Conservation (phyloP, 2,797 vertebrate species). For the Lithobates pipiens region DNA sequence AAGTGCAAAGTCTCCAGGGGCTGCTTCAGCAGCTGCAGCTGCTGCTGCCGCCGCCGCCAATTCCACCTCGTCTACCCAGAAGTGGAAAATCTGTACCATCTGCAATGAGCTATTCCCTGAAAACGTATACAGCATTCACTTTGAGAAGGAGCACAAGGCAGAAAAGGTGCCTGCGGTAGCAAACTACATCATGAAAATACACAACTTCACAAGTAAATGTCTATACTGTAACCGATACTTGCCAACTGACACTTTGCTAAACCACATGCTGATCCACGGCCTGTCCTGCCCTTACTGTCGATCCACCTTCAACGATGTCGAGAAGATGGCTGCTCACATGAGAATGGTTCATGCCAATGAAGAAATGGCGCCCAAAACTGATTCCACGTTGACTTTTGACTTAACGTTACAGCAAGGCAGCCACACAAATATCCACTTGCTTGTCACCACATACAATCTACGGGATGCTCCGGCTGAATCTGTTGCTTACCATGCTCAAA, state of each 20-base stretch:
- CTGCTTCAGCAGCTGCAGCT: conserved; percentile 77
- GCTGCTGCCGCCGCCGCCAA: conserved; percentile 80
- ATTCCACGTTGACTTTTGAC: conserved; percentile 96
- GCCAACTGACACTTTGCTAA: conserved; percentile 95
- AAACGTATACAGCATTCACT: conserved; percentile 96
- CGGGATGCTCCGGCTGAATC: conserved; percentile 94
- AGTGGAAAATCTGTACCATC: conserved; percentile 99
- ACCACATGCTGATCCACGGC: conserved; percentile 98
- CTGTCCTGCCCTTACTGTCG: conserved; percentile 95
- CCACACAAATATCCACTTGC: conserved; percentile 95
- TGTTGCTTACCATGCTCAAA: conserved; percentile 94
- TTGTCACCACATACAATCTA: conserved; percentile 97
- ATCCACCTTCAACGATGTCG: conserved; percentile 96
- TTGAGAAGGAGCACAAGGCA: conserved; percentile 98
- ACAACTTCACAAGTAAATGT: conserved; percentile 99
- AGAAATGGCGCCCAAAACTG: conserved; percentile 90
- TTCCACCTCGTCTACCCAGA: conserved; percentile 93
- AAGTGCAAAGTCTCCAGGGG: conserved; percentile 73
- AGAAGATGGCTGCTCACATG: conserved; percentile 99
- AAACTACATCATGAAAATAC: conserved; percentile 99
- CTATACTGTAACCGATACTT: conserved; percentile 98
- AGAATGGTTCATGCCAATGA: conserved; percentile 91
- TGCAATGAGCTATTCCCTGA: conserved; percentile 99
- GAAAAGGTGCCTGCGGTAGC: conserved; percentile 98
- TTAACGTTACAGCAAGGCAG: conserved; percentile 97